Percentiles rank a stretch among this genome's conserved stretches.
Conservation (phyloP, 2,888 invertebrate genomes). For the Parapristionchus giblindavisi region DNA sequence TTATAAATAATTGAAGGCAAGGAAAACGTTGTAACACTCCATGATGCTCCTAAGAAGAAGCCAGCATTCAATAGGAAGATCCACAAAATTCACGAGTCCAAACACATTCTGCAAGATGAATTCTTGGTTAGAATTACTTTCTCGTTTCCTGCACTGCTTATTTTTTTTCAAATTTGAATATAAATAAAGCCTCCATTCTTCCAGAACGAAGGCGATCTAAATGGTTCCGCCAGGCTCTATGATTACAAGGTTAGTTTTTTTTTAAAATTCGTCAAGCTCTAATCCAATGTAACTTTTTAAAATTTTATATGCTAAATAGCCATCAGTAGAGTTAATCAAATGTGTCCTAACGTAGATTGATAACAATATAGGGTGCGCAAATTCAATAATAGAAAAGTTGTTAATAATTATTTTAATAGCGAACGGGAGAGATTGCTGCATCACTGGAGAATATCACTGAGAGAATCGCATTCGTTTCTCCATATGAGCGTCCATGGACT, state of each 20-base stretch:
- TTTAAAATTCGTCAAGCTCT: neutral
- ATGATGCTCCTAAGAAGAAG: constrained; percentile 24
- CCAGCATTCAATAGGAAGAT: constrained; percentile 26
- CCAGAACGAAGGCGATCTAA: constrained; percentile 54
- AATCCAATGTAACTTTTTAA: neutral
- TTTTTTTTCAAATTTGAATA: neutral
- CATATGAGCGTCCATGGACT: constrained; percentile 66
- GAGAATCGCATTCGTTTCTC: constrained; percentile 65
- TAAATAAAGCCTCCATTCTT: constrained; percentile 24
- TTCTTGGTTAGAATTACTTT: constrained; percentile 44
- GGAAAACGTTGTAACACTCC: too few relatives aligned
- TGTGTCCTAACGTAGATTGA: too few relatives aligned
- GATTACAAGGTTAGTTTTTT: constrained; percentile 56
- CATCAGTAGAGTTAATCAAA: too few relatives aligned
- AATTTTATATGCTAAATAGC: neutral
- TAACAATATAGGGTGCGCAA: neutral
- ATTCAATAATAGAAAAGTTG: neutral
- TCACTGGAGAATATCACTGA: constrained; percentile 60
- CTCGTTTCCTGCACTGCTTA: neutral
- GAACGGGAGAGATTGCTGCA: constrained; percentile 59
- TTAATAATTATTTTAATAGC: neutral
- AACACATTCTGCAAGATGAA: constrained; percentile 60
- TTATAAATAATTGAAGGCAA: too few relatives aligned
- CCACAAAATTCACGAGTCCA: constrained; percentile 34
- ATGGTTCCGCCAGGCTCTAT: constrained; percentile 59